phyloP scores from a whole-genome alignment of 2,797 vertebrate genomes.

The Lophura swinhoii region DNA sequence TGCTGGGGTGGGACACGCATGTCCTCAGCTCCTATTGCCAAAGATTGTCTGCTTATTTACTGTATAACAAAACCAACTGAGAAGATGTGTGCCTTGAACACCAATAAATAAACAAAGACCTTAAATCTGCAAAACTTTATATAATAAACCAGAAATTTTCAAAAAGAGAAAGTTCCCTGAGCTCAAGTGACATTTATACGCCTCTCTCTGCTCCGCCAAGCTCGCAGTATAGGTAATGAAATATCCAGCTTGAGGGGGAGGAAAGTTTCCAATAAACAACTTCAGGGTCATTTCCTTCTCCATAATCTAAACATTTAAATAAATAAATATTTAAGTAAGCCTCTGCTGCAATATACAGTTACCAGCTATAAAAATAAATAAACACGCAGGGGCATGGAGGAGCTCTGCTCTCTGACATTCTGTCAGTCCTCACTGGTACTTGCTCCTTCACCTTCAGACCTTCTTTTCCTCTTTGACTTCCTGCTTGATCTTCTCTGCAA shows the following conservation, averaged over 20 bases:
- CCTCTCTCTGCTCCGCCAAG: background rate
- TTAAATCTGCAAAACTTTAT: background rate
- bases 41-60: background rate
- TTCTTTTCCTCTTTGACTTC: constrained; percentile 46
- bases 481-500: constrained; percentile 29
- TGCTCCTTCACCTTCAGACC: constrained; percentile 33
- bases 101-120: background rate
- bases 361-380: constrained; percentile 39
- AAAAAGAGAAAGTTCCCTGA: background rate
- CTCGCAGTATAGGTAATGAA: background rate
- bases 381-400: background rate
- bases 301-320: background rate
- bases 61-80: background rate
- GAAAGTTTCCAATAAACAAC: background rate
- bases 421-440: constrained; percentile 36
- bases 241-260: background rate
- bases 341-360: background rate
- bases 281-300: background rate
- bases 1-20: background rate
- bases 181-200: background rate
- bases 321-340: background rate
- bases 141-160: background rate
- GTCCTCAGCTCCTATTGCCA: background rate
- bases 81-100: background rate
- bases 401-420: constrained; percentile 14